Base-by-base conservation (phyloP, 2,113 vertebrate species). In the Otocyon megalotis region DNA sequence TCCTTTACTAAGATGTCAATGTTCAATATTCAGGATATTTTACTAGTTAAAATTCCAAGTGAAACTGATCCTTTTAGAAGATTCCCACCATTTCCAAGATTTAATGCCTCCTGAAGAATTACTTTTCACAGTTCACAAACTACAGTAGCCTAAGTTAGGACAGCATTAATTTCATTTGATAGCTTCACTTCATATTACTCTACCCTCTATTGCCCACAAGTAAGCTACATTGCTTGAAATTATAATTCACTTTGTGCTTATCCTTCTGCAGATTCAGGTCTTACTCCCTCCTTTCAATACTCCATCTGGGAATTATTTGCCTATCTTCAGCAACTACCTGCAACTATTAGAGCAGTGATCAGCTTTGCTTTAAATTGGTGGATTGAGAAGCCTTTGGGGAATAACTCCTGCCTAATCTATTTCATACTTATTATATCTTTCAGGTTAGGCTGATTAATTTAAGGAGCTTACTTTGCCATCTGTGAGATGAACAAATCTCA, bases 401-500 rank as follows among this genome's bases (percentile, higher is more conserved):
- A n/a, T 92, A 81, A 82, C 74, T 94, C 56, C 58, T 69, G 56
- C 48, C 62, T 90, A 56, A 92, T 96, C 54, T 94, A 35, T 97
- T 90, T 97, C 35, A 90, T 93, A 65, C 62, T 95, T 92, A 72
- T 60, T 92, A 69, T 58, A 58, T 58, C 60, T 84, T 83, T 48
- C 28, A 88, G 81, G 76, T 93, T 88, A 97, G 50, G 26, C 56
- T 96, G 67, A 88, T 93, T 97, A 96, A 97, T 88, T 91, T 97
- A 97, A 94, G 88, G 71, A 90, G 50, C 50, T 97, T 88, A 84
- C 67, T 92, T 72, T 88, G 93, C 79, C 69, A 88, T 96, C 58
- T 91, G 72, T 88, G 63, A 77, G 62, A 90, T 65, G 63, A 94
- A 84, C 22, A 94, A 67, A 91, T 96, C 53, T 91, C 81, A 85